A percentile compares a stretch with the other conserved stretches of the same genome.
These are phyloP conservation scores for Apomyelois bistriatella DNA, from an alignment of 2,888 invertebrate genomes.

Conservation along the genomic window DNA sequence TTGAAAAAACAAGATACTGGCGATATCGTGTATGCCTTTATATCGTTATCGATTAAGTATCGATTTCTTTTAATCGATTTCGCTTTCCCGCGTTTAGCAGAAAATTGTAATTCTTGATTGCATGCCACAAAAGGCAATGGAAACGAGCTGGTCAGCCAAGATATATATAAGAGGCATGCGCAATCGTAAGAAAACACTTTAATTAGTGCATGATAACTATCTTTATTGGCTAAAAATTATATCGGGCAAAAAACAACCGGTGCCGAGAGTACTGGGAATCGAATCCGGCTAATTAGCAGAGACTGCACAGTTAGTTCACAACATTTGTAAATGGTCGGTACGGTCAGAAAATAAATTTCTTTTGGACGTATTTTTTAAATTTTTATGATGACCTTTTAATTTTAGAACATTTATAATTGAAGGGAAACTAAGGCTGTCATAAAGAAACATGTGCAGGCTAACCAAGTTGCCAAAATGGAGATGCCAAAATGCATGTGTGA, in stretches of 20 bases:
- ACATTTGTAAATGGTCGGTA: constrained; percentile 44
- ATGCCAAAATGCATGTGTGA: too few species aligned
- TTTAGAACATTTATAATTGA: too few species aligned
- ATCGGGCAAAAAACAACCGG: constrained; percentile 45
- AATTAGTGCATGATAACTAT: constrained; percentile 53
- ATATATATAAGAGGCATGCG: constrained; percentile 35
- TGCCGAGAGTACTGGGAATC: constrained; percentile 47
- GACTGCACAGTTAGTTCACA: constrained; percentile 47
- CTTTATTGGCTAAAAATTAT: constrained; percentile 62
- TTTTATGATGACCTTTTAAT: not conserved
- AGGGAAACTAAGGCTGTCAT: too few species aligned
- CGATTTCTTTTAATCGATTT: not conserved
- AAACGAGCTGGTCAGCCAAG: constrained; percentile 16
- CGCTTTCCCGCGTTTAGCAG: constrained; percentile 11
- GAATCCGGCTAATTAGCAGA: constrained; percentile 60
- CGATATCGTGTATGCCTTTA: not conserved
- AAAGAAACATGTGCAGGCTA: too few species aligned
- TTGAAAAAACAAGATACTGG: not conserved
- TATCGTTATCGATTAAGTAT: not conserved
- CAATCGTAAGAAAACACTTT: constrained; percentile 48
- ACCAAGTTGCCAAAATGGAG: too few species aligned
- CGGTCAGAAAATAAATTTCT: constrained; percentile 27
- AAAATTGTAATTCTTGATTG: constrained; percentile 11
- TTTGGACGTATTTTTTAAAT: not conserved
- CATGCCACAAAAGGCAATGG: constrained; percentile 16